Conservation (phyloP, 2,113 vertebrate species). For the Copsychus sechellarum region DNA sequence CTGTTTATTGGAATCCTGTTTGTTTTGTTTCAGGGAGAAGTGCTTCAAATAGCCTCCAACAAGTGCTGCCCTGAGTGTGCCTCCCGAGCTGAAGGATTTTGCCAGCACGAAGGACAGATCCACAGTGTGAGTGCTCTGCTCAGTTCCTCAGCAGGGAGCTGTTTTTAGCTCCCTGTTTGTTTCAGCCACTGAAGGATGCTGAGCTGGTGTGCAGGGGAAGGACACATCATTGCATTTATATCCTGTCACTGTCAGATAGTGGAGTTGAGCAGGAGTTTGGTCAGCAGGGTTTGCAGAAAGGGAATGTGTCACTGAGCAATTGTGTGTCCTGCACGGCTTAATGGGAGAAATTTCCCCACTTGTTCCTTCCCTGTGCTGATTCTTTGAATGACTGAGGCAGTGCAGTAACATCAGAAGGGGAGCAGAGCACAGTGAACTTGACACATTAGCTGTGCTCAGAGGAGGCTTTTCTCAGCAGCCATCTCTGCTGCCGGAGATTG, state of each 20-base stretch:
- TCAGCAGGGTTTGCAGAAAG: not conserved
- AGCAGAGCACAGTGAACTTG: not conserved
- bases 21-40: conserved; percentile 79
- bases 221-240: not conserved
- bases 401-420: not conserved
- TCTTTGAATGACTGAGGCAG: not conserved
- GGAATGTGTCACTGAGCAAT: not conserved
- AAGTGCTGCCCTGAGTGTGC: conserved; percentile 88
- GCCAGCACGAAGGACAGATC: conserved; percentile 77
- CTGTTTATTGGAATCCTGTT: not conserved
- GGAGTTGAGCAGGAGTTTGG: not conserved
- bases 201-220: not conserved
- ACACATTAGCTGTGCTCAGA: not conserved
- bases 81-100: conserved; percentile 71
- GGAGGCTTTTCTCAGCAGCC: not conserved
- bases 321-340: not conserved
- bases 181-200: not conserved
- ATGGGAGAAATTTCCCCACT: not conserved
- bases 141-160: not conserved
- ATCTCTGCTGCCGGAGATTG: not conserved
- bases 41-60: conserved; percentile 82
- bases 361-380: not conserved
- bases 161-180: not conserved
- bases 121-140: conserved; percentile 78
- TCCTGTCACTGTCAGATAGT: not conserved